Percentiles rank a stretch among this genome's conserved stretches.
Conservation (phyloP, 2,888 invertebrate species). For the Troides oblongomaculatus region DNA sequence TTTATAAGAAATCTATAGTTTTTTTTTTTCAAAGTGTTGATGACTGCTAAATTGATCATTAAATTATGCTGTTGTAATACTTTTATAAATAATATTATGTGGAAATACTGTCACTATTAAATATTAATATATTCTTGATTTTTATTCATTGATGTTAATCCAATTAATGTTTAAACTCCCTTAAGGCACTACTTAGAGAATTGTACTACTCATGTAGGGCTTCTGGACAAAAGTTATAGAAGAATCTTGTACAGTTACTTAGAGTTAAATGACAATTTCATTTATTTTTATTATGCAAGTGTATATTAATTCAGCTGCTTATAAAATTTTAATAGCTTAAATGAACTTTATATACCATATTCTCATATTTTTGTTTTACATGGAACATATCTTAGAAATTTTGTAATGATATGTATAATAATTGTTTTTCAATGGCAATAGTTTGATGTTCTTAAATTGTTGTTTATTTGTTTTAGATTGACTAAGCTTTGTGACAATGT, state of each 20-base stretch:
- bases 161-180: slow-evolving; percentile 20
- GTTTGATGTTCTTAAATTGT: not conserved
- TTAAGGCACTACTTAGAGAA: slow-evolving; percentile 1
- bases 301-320: too few relatives aligned
- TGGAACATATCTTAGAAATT: too few relatives aligned
- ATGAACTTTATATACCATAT: too few relatives aligned
- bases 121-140: not conserved
- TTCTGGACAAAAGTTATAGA: not conserved
- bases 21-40: not conserved
- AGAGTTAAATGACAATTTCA: not conserved
- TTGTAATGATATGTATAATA: too few relatives aligned
- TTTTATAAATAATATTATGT: too few relatives aligned
- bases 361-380: too few relatives aligned
- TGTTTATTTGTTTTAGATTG: slow-evolving; percentile 27
- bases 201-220: slow-evolving; percentile 1
- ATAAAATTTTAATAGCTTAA: too few relatives aligned
- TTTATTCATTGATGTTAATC: slow-evolving; percentile 8
- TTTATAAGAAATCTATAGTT: not conserved
- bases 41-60: too few relatives aligned
- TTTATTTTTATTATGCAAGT: not conserved
- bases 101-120: not conserved
- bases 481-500: slow-evolving; percentile 76
- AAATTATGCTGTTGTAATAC: too few relatives aligned
- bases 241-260: not conserved
- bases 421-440: too few relatives aligned